A percentile compares a stretch with the other conserved stretches of the same genome.
Evolutionary conservation across 2,888 invertebrate species (phyloP).

Genomic region (Anagyrus pseudococci): DNA sequence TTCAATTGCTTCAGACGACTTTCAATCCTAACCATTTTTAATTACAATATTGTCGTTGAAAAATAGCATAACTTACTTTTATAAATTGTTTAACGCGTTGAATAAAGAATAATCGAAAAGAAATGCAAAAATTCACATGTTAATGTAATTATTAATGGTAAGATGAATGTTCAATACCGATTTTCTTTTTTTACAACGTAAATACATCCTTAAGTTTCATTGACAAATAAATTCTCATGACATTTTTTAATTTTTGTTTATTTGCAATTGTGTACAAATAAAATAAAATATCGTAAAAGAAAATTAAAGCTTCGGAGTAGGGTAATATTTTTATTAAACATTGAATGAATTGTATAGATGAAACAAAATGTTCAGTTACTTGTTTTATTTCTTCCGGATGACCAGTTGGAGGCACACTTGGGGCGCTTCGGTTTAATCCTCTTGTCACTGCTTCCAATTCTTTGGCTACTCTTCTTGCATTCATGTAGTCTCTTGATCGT

Average conservation of each 20-base stretch:
- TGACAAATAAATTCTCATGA: conserved; percentile 11
- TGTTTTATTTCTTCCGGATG: conserved; percentile 91
- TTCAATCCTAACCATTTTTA: neutral
- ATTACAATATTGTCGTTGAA: neutral
- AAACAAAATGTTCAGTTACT: conserved; percentile 63
- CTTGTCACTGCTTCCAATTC: conserved; percentile 94
- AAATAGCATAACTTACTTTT: neutral
- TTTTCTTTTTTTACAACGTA: too few relatives aligned
- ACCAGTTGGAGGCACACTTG: conserved; percentile 94
- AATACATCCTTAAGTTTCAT: too few relatives aligned
- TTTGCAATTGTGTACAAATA: conserved; percentile 16
- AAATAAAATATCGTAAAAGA: conserved; percentile 11
- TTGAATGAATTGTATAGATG: conserved; percentile 19
- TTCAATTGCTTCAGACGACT: neutral
- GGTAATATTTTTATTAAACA: conserved; percentile 31
- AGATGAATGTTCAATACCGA: neutral
- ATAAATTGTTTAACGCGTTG: neutral
- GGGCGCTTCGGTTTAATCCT: conserved; percentile 93
- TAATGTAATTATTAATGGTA: neutral
- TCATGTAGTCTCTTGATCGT: conserved; percentile 96
- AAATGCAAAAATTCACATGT: conserved; percentile 4
- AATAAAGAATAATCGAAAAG: neutral
- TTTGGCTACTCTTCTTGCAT: conserved; percentile 93
- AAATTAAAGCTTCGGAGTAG: conserved; percentile 8
- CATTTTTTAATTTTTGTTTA: conserved; percentile 25